Evolutionary conservation across 2,888 invertebrate genomes (phyloP).

Genomic region (Bembecia ichneumoniformis): DNA sequence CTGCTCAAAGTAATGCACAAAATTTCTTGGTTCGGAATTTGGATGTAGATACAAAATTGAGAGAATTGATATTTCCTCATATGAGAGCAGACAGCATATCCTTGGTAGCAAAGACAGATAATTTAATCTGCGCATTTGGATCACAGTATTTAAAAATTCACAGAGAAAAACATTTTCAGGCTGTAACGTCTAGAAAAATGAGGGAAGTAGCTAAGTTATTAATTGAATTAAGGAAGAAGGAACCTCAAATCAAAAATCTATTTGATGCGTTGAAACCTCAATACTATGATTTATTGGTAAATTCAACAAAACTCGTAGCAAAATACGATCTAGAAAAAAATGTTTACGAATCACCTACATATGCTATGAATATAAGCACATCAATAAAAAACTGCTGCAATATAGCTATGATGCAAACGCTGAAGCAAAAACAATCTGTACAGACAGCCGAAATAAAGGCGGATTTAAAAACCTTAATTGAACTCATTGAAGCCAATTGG

Average conservation of each 20-base stretch:
- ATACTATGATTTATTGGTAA: constrained; percentile 15
- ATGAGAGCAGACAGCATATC: constrained; percentile 18
- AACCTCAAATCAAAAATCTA: constrained; percentile 12
- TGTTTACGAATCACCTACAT: constrained; percentile 16
- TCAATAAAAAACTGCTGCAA: constrained; percentile 22
- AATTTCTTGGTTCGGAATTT: constrained; percentile 18
- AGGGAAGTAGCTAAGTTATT: constrained; percentile 19
- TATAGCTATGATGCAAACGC: constrained; percentile 16
- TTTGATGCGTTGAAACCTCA: constrained; percentile 11
- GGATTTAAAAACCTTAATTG: constrained; percentile 2
- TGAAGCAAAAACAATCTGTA: constrained; percentile 4
- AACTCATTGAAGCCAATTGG: constrained; percentile 4
- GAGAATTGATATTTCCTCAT: constrained; percentile 18
- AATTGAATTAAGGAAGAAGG: constrained; percentile 15
- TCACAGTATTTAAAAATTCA: constrained; percentile 14
- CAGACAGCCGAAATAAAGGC: constrained; percentile 3
- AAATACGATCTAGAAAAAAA: constrained; percentile 14
- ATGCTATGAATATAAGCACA: constrained; percentile 19
- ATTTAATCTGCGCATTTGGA: constrained; percentile 14
- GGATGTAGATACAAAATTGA: constrained; percentile 21
- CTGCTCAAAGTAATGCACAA: constrained; percentile 21
- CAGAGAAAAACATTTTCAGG: constrained; percentile 15
- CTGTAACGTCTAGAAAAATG: constrained; percentile 19
- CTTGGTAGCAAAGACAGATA: constrained; percentile 17
- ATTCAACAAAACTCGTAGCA: constrained; percentile 12